Evolutionary conservation across 2,888 invertebrate genomes (phyloP).

Genomic region (Meghimatium bilineatum): DNA sequence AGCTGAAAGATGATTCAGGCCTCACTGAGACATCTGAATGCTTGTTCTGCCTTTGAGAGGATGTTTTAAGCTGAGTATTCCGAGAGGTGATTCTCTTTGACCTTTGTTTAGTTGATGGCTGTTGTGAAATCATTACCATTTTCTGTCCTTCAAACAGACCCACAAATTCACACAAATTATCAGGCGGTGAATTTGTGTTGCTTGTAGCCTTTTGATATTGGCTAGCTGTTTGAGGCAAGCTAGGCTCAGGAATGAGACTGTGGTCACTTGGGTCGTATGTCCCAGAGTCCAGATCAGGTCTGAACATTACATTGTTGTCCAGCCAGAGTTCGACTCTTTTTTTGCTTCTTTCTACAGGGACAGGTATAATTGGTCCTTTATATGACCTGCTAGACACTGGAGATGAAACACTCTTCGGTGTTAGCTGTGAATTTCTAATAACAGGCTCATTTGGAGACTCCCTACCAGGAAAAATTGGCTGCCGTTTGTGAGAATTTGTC

Average conservation of each 20-base stretch:
- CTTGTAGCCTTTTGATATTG: neutral
- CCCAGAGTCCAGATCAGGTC: slow-evolving; percentile 16
- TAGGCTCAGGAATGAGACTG: neutral
- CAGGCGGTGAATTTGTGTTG: neutral
- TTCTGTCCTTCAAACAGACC: slow-evolving; percentile 1
- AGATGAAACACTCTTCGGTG: neutral
- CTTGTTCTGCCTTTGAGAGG: neutral
- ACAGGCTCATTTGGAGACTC: neutral
- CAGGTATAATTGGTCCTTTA: slow-evolving; percentile 17
- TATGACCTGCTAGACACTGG: neutral
- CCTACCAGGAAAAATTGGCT: neutral
- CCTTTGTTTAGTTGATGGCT: neutral
- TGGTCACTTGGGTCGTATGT: slow-evolving; percentile 24
- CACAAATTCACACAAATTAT: neutral
- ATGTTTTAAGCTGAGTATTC: neutral
- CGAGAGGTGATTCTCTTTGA: neutral
- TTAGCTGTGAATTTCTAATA: neutral
- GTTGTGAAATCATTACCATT: neutral
- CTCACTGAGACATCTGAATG: neutral
- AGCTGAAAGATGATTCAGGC: neutral
- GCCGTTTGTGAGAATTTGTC: neutral
- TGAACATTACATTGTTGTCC: neutral
- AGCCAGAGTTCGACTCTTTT: slow-evolving; percentile 7
- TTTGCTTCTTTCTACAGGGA: slow-evolving; percentile 10
- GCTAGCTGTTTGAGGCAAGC: neutral